Percentiles rank a stretch among this genome's conserved stretches.
Conservation (phyloP, 2,888 invertebrate genomes). For the Rotaria socialis region DNA sequence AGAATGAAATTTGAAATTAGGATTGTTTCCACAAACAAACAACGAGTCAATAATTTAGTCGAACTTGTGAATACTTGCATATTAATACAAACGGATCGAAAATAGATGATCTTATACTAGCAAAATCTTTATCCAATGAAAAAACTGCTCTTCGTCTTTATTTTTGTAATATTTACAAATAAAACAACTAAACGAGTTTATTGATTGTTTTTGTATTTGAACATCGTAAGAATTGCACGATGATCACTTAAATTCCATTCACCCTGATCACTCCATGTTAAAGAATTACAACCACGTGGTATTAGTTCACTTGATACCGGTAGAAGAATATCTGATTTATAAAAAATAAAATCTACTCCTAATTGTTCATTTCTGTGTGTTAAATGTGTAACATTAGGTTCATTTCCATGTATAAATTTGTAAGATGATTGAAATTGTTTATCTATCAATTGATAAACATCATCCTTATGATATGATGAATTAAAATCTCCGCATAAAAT, state of each 20-base stretch:
- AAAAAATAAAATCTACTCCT: slow-evolving; percentile 14
- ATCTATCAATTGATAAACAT: background rate
- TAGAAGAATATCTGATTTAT: background rate
- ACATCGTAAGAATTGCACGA: background rate
- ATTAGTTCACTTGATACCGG: background rate
- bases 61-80: too few species aligned
- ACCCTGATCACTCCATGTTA: background rate
- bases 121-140: background rate
- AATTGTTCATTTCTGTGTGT: slow-evolving; percentile 3
- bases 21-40: too few species aligned
- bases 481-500: background rate
- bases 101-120: too few species aligned
- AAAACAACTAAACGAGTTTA: background rate
- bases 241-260: background rate
- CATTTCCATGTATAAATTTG: background rate
- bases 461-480: background rate
- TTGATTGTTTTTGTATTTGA: background rate
- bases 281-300: background rate
- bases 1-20: too few species aligned
- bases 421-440: background rate
- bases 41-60: too few species aligned
- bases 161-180: background rate
- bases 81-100: too few species aligned
- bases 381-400: background rate
- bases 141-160: background rate